A percentile compares a stretch with the other conserved stretches of the same genome.
Evolutionary conservation across 2,113 vertebrate species (phyloP).

Genomic region (Lophochroa leadbeateri): DNA sequence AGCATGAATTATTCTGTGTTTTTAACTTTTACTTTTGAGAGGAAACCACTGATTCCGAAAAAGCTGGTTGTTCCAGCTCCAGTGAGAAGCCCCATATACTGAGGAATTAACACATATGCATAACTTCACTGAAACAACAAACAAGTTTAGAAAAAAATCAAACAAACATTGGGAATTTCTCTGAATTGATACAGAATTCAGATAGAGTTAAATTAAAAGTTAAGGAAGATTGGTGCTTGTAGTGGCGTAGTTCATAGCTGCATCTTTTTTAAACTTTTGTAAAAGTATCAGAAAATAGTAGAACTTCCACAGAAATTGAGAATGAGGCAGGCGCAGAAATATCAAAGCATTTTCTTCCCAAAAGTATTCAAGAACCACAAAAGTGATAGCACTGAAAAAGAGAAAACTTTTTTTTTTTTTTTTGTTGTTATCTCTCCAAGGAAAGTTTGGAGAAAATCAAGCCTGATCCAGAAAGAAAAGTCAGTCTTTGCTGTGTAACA

Average conservation of each 20-base stretch:
- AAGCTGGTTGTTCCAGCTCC: background rate
- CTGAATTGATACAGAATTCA: background rate
- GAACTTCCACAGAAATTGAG: background rate
- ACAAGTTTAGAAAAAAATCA: background rate
- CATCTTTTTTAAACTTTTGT: background rate
- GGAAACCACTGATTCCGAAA: background rate
- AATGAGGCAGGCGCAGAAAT: background rate
- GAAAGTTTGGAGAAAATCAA: background rate
- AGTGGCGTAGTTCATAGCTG: background rate
- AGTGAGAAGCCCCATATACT: background rate
- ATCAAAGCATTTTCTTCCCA: background rate
- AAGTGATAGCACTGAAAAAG: background rate
- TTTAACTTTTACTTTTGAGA: background rate
- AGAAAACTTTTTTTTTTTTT: background rate
- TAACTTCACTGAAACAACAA: background rate
- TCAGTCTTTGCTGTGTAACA: background rate
- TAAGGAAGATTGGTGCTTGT: background rate
- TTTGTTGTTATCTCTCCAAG: background rate
- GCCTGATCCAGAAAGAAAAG: background rate
- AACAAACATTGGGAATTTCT: background rate
- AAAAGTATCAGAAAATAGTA: background rate
- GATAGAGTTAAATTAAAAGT: background rate
- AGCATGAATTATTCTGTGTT: background rate
- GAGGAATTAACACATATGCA: background rate
- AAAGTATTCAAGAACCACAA: background rate